phyloP scores from a whole-genome alignment of 1,140 invertebrate species.

The Tetraneura akinire region DNA sequence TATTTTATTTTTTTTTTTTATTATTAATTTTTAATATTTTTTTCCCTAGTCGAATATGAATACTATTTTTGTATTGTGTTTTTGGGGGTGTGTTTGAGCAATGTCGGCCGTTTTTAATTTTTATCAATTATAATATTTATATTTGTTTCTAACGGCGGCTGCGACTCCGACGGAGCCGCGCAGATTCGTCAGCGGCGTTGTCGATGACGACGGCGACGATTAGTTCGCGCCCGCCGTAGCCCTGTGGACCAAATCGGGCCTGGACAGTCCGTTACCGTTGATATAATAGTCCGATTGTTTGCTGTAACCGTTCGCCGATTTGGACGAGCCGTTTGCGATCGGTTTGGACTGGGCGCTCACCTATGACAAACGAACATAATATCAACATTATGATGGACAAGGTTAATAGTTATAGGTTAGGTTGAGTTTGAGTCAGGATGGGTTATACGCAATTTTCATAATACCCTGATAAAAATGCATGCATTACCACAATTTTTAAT shows the following conservation, averaged over 20 bases:
- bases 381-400: no score
- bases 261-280: conserved; percentile 52
- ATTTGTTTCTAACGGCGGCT: background rate
- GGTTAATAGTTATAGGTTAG: no score
- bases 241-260: conserved; percentile 54
- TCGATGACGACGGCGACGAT: background rate
- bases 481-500: no score
- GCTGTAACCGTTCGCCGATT: conserved; percentile 53
- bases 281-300: conserved; percentile 55
- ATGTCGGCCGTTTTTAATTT: background rate
- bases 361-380: background rate
- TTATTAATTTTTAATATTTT: background rate
- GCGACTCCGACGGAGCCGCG: background rate
- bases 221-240: conserved; percentile 41
- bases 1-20: no score
- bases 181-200: no score
- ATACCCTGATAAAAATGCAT: no score
- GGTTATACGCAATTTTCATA: no score
- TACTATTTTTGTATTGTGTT: background rate
- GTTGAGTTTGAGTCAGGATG: no score
- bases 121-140: no score
- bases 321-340: conserved; percentile 48
- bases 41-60: no score
- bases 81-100: conserved; percentile 49
- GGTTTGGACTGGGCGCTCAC: background rate